These are phyloP conservation scores for Mormyrus hasselquistii DNA, from an alignment of 2,797 vertebrate genomes.

Conservation along the genomic window DNA sequence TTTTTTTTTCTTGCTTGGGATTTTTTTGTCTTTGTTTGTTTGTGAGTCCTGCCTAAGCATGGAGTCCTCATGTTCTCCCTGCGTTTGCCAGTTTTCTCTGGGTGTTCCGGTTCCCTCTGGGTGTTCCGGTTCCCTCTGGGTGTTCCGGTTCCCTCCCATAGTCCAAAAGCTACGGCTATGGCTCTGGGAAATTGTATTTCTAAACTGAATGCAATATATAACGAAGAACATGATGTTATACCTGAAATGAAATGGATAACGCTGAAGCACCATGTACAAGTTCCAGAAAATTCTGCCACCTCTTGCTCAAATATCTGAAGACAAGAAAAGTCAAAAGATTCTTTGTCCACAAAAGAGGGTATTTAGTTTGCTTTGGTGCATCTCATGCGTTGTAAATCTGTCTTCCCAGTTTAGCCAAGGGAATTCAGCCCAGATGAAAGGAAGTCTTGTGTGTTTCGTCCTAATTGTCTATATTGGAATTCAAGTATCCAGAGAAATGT, in stretches of 20 bases:
- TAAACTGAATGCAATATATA: not conserved
- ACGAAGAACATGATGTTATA: not conserved
- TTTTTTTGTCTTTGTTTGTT: not conserved
- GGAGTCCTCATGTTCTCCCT: not conserved
- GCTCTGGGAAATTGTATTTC: not conserved
- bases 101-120: not conserved
- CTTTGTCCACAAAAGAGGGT: not conserved
- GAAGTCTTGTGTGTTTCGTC: not conserved
- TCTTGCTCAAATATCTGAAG: not conserved
- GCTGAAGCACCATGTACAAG: not conserved
- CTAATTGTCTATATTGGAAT: not conserved
- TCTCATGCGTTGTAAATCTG: not conserved
- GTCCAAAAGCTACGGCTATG: not conserved
- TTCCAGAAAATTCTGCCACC: not conserved
- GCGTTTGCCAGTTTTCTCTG: not conserved
- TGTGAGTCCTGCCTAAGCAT: not conserved
- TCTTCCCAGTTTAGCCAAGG: not conserved
- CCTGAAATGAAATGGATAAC: not conserved
- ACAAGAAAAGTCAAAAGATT: not conserved
- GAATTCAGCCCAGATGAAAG: not conserved
- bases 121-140: not conserved
- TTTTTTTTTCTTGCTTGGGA: not conserved
- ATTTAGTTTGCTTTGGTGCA: not conserved
- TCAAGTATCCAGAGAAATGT: not conserved
- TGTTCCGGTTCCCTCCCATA: not conserved